phyloP scores from a whole-genome alignment of 2,888 invertebrate species.

The Pollenia angustigena region DNA sequence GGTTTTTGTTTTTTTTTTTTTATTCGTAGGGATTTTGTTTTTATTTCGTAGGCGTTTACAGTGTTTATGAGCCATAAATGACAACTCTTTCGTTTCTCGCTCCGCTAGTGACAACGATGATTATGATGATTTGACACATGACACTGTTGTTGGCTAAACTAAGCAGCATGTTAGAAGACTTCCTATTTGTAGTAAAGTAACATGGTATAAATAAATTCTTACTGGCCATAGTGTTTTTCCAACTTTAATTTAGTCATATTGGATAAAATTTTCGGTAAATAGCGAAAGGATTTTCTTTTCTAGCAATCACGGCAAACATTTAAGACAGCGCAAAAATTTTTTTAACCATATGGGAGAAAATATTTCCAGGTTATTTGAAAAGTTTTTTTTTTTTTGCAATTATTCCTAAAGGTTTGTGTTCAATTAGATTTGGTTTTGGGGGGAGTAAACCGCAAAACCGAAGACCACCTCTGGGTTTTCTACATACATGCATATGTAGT shows the following conservation, averaged over 20 bases:
- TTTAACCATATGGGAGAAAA: conserved; percentile 25
- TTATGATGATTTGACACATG: conserved; percentile 68
- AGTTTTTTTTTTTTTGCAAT: conserved; percentile 51
- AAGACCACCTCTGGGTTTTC: conserved; percentile 47
- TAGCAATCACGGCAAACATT: conserved; percentile 1
- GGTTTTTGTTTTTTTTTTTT: conserved; percentile 55
- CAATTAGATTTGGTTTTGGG: conserved; percentile 45
- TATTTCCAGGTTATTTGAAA: conserved; percentile 15
- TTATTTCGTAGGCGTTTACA: conserved; percentile 80
- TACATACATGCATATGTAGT: neutral
- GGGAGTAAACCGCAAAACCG: conserved; percentile 64
- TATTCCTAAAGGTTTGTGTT: conserved; percentile 33
- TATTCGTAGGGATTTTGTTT: conserved; percentile 67
- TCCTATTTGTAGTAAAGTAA: conserved; percentile 14
- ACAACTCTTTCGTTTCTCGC: conserved; percentile 73
- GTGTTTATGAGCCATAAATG: conserved; percentile 80
- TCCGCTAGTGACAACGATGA: conserved; percentile 19
- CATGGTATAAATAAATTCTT: conserved; percentile 25
- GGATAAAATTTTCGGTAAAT: conserved; percentile 18
- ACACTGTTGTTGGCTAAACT: conserved; percentile 79
- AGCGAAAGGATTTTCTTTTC: neutral
- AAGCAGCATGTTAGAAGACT: conserved; percentile 71
- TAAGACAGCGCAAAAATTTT: conserved; percentile 72
- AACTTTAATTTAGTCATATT: conserved; percentile 52
- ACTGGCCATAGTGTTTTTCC: conserved; percentile 58